Base-by-base conservation (phyloP, 2,888 invertebrate species). In the Dolichopus griseipennis region DNA sequence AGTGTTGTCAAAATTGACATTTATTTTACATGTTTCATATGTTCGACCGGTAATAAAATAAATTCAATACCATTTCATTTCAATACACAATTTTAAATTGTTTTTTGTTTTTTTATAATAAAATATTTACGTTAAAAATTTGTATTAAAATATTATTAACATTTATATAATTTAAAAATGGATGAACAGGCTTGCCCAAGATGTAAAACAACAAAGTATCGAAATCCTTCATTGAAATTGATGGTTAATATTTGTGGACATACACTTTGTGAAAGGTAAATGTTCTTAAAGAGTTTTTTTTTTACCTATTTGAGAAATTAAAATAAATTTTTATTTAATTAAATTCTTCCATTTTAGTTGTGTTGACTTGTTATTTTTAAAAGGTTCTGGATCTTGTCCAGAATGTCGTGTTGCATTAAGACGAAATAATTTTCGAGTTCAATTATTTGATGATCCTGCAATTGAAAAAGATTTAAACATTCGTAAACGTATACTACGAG, bases 201-300 rank as follows among this genome's bases (percentile, higher is more conserved):
- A 81, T 98, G 98, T 83, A 95, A 96, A 85, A 96, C 97, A 61
- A 95, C 90, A 65, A 97, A 97, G 83, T 97, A 97, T 79, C 88
- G 97, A 81, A 98, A 98, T 83, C 97, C 97, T 52, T 93, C 94
- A 0, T 82, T 99, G 68, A 96, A 96, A 79, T 87, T 99, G 84
- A 91, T 98, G 93, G 97, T 98, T 71, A 99, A 99, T 81, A 90
- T 95, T 68, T 99, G 99, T 82, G 98, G 98, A 41, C 99, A 99
- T 84, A 92, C 95, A 61, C 83, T 99, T 75, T 99, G 99, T 83
- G 97, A 97, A 83, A 52, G 52, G 52, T 52, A 52, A 52, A 15
- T 41, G 15, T 41, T 41, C 2, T 6, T 10, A 43, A 34, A 34
- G 6, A 43, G 12, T 10, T 10, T 43, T 43, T 15, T 10, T 43